A percentile compares a stretch with the other conserved stretches of the same genome.
These are phyloP conservation scores for Mercenaria mercenaria DNA, from an alignment of 1,140 invertebrate genomes.

Conservation along the genomic window DNA sequence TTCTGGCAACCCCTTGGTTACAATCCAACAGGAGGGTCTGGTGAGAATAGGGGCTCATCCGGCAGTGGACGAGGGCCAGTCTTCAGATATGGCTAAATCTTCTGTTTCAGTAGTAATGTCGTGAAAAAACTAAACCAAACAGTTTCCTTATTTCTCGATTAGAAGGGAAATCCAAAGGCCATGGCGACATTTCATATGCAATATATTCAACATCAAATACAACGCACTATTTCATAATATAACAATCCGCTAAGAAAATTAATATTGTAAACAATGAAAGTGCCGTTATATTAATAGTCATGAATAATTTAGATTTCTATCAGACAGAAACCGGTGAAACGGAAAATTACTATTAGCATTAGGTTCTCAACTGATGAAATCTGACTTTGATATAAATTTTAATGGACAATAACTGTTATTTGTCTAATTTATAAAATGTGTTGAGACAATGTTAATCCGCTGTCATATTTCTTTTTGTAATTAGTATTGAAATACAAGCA, in stretches of 20 bases:
- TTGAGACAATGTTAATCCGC: too few species aligned
- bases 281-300: not conserved
- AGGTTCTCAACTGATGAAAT: too few species aligned
- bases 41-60: not conserved
- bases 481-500: too few species aligned
- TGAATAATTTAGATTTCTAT: not conserved
- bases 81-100: constrained; percentile 22
- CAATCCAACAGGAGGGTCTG: not conserved
- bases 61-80: not conserved
- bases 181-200: too few species aligned
- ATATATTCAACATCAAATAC: too few species aligned
- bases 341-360: not conserved
- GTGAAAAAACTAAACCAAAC: not conserved
- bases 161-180: too few species aligned
- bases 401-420: too few species aligned
- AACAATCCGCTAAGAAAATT: not conserved
- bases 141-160: too few species aligned
- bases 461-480: too few species aligned
- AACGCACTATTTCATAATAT: not conserved
- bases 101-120: not conserved
- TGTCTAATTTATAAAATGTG: too few species aligned
- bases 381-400: too few species aligned
- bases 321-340: not conserved
- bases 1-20: constrained; percentile 38
- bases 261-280: not conserved